phyloP scores from a whole-genome alignment of 1,140 invertebrate genomes.

The Ceratina calcarata region DNA sequence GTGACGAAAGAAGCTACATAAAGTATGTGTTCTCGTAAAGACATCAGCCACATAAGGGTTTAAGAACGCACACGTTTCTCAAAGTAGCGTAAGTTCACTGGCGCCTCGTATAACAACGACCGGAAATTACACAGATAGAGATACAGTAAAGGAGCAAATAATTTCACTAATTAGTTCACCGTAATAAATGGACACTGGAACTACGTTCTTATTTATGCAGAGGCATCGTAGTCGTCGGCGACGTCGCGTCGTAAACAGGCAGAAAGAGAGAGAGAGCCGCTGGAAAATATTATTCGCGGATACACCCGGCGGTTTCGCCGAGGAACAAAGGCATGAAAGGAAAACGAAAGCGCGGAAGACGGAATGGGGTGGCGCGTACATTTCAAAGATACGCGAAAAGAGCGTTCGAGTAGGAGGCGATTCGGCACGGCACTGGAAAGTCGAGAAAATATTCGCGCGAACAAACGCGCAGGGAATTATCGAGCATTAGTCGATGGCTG shows the following conservation, averaged over 20 bases:
- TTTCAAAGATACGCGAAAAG: slow-evolving; percentile 61
- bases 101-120: slow-evolving; percentile 34
- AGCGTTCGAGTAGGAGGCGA: slow-evolving; percentile 57
- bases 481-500: slow-evolving; percentile 75
- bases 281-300: slow-evolving; percentile 48
- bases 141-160: slow-evolving; percentile 35
- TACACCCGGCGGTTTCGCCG: slow-evolving; percentile 32
- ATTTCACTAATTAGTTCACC: slow-evolving; percentile 45
- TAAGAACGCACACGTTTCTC: no score
- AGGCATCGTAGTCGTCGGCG: slow-evolving; percentile 22
- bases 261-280: background rate
- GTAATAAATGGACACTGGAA: slow-evolving; percentile 41
- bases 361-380: slow-evolving; percentile 36
- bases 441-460: slow-evolving; percentile 67
- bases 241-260: slow-evolving; percentile 34
- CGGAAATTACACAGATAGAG: slow-evolving; percentile 42
- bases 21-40: background rate
- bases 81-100: background rate
- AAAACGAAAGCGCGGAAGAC: slow-evolving; percentile 37
- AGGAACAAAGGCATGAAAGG: slow-evolving; percentile 49
- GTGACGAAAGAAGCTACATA: background rate
- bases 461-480: slow-evolving; percentile 70
- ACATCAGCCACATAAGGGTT: background rate
- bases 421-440: slow-evolving; percentile 58
- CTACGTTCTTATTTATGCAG: slow-evolving; percentile 34